Base-by-base conservation (phyloP, 2,797 vertebrate species). In the Erpetoichthys calabaricus region DNA sequence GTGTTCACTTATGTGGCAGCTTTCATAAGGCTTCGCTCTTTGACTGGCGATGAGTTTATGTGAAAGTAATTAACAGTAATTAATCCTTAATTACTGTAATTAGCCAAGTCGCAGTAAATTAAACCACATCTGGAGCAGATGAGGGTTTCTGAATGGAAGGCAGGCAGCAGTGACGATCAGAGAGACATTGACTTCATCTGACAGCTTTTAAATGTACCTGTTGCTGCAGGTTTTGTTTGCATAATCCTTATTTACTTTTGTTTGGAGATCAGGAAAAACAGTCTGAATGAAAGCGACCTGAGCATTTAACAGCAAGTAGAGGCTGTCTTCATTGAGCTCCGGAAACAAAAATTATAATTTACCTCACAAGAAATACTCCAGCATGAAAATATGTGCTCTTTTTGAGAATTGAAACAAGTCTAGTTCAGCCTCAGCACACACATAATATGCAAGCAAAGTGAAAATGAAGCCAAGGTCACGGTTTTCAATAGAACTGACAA, bases 21-120 rank as follows among this genome's bases (percentile, higher is more conserved):
- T 86, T 87, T 89, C 89, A 90, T 83, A 81, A 83, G 83, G 87
- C 84, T 73, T 73, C 70, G 83, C 88, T 91, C 89, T 91, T 87
- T 90, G 80, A 88, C 90, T 89, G 90, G 89, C 89, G 85, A 89
- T 90, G 89, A 90, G 91, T 94, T 96, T 95, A 94, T 94, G 91
- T 94, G 91, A 91, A 93, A 92, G 89, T 94, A 93, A 98, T 95
- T 94, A 95, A 93, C 89, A 90, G 87, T 92, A 94, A 97, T 96
- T 96, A 98, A 94, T 92, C 86, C 90, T 91, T 96, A 95, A 98
- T 97, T 93, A 94, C 89, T 87, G 81, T 94, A 92, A 98, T 96
- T 97, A 98, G 90, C 90, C 87, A 90, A 94, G 91, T 94, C 84
- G 87, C 93, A 94, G 91, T 93, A 94, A 96, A 98, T 96, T 92